phyloP scores from a whole-genome alignment of 2,888 invertebrate species.

The Tachystola acroxantha region DNA sequence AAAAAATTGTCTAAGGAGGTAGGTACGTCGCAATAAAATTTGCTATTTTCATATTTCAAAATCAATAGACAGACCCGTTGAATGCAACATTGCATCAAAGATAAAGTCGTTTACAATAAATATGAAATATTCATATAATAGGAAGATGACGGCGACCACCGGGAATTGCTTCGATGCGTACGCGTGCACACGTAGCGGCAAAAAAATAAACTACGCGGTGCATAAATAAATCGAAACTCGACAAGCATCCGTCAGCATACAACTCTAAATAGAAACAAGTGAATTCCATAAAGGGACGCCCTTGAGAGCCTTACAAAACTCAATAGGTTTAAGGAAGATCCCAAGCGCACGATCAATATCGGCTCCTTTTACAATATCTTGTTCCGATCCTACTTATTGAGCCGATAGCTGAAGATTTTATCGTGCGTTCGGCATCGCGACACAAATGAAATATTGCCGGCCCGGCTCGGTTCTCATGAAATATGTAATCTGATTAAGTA shows the following conservation, averaged over 20 bases:
- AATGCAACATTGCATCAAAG: slow-evolving; percentile 56
- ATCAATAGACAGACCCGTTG: slow-evolving; percentile 52
- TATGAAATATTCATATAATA: slow-evolving; percentile 72
- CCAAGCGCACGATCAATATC: slow-evolving; percentile 36
- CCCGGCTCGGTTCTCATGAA: slow-evolving; percentile 48
- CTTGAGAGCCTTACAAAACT: slow-evolving; percentile 9
- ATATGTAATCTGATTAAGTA: slow-evolving; percentile 54
- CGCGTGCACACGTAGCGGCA: slow-evolving; percentile 28
- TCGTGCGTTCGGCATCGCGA: slow-evolving; percentile 53
- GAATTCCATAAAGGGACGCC: slow-evolving; percentile 8
- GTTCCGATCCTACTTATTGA: slow-evolving; percentile 51
- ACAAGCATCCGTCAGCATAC: slow-evolving; percentile 7
- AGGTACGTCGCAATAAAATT: neutral
- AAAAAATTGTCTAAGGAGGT: too few relatives aligned
- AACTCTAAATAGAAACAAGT: slow-evolving; percentile 7
- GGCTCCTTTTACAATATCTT: slow-evolving; percentile 48
- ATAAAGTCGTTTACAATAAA: slow-evolving; percentile 69
- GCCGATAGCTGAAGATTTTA: slow-evolving; percentile 53
- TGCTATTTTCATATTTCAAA: slow-evolving; percentile 33
- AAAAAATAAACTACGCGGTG: slow-evolving; percentile 34
- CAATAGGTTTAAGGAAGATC: slow-evolving; percentile 23
- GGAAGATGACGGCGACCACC: slow-evolving; percentile 48
- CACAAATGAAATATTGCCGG: slow-evolving; percentile 54
- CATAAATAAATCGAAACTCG: slow-evolving; percentile 9
- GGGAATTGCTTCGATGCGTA: slow-evolving; percentile 20